A percentile compares a stretch with the other conserved stretches of the same genome.
Evolutionary conservation across 2,888 invertebrate genomes (phyloP).

Genomic region (Apodemia zela): DNA sequence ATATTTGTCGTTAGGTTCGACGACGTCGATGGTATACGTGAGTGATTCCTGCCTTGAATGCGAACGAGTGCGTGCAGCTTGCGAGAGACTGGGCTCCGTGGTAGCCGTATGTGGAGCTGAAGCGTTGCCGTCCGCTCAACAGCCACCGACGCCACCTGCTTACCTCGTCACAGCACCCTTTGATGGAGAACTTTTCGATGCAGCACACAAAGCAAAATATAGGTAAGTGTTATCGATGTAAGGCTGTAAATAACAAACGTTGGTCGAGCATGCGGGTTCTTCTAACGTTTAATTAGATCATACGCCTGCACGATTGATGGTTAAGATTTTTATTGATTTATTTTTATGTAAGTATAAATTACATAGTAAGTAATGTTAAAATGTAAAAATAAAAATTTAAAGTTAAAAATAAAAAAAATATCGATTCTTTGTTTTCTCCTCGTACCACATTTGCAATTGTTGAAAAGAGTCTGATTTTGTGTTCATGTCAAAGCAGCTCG

Average conservation of each 20-base stretch:
- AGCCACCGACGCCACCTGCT: conserved; percentile 56
- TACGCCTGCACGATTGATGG: neutral
- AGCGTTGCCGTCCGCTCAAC: conserved; percentile 57
- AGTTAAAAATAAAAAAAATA: no score
- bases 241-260: neutral
- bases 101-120: conserved; percentile 62
- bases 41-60: conserved; percentile 72
- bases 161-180: conserved; percentile 86
- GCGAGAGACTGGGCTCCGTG: conserved; percentile 70
- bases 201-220: conserved; percentile 80
- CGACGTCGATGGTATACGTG: conserved; percentile 67
- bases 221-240: conserved; percentile 46
- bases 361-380: no score
- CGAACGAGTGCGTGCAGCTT: conserved; percentile 71
- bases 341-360: neutral
- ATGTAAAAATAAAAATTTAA: no score
- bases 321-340: neutral
- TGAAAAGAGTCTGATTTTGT: no score
- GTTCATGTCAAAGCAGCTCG: no score
- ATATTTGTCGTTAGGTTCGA: conserved; percentile 50
- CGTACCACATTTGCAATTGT: no score
- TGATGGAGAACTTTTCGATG: conserved; percentile 85
- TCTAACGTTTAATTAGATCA: neutral
- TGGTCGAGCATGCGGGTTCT: neutral
- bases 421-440: no score